Evolutionary conservation across 2,797 vertebrate species (phyloP).

Genomic region (Epinephelus coioides): DNA sequence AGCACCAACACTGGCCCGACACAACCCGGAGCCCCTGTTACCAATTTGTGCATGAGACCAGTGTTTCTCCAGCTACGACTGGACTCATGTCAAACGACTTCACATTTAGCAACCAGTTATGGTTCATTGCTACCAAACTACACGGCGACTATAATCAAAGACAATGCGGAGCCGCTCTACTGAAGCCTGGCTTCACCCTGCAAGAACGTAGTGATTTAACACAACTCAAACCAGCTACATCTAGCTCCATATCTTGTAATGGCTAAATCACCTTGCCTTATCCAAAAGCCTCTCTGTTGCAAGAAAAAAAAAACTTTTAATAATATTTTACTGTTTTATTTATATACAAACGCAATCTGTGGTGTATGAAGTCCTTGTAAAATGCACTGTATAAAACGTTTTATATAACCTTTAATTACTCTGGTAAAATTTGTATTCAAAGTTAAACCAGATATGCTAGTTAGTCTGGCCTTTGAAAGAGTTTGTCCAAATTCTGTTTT

Average conservation of each 20-base stretch:
- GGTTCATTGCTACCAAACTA: conserved; percentile 72
- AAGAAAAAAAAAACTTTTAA: conserved; percentile 43
- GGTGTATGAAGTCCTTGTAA: conserved; percentile 70
- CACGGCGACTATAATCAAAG: conserved; percentile 73
- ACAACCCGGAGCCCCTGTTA: conserved; percentile 58
- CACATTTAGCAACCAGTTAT: conserved; percentile 68
- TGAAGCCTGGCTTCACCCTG: conserved; percentile 60
- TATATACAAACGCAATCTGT: conserved; percentile 58
- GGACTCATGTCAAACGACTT: conserved; percentile 65
- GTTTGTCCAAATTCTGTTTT: conserved; percentile 34
- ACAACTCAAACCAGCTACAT: conserved; percentile 52
- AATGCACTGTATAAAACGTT: conserved; percentile 69
- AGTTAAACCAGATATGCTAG: conserved; percentile 25
- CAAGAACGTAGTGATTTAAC: conserved; percentile 57
- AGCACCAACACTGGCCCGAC: conserved; percentile 46
- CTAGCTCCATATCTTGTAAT: conserved; percentile 53
- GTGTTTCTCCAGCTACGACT: conserved; percentile 56
- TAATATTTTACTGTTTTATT: conserved; percentile 64
- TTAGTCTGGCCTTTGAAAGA: conserved; percentile 15
- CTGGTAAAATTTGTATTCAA: conserved; percentile 43
- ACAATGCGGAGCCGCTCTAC: conserved; percentile 68
- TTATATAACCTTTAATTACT: conserved; percentile 55
- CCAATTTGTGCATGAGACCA: conserved; percentile 59
- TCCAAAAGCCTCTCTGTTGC: conserved; percentile 43
- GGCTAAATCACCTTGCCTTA: conserved; percentile 51